Conservation (phyloP, 2,888 invertebrate species). For the Lochmaea capreae region DNA sequence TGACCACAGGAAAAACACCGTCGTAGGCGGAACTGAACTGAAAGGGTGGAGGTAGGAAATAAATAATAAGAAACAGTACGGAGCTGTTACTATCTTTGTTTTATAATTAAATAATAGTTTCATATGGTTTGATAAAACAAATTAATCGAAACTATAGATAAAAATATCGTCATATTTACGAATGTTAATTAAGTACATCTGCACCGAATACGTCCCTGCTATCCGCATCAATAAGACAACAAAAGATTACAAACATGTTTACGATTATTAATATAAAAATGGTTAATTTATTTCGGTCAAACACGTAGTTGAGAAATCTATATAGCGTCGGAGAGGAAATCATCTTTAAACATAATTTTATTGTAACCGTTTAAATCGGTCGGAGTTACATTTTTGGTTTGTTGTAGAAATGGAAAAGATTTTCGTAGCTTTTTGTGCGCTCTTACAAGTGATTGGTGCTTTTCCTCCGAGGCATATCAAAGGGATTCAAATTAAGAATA, state of each 20-base stretch:
- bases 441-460: conserved; percentile 22
- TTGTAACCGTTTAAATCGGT: not conserved
- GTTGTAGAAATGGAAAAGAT: not conserved
- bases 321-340: conserved; percentile 27
- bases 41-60: too few relatives aligned
- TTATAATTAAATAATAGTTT: too few relatives aligned
- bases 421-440: conserved; percentile 19
- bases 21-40: too few relatives aligned
- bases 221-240: conserved; percentile 39
- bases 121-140: not conserved
- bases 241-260: conserved; percentile 47
- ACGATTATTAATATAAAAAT: conserved; percentile 44
- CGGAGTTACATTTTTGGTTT: not conserved
- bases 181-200: not conserved
- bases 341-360: conserved; percentile 19
- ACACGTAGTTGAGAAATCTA: conserved; percentile 35
- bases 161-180: too few relatives aligned
- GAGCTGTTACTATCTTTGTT: too few relatives aligned
- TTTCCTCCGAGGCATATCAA: conserved; percentile 34
- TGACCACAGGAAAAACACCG: too few relatives aligned
- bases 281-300: conserved; percentile 36
- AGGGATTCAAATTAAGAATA: conserved; percentile 46
- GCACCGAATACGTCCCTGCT: conserved; percentile 12
- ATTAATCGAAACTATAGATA: not conserved
- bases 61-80: too few relatives aligned